Conservation (phyloP, 2,113 vertebrate species). For the Elaphurus davidianus region DNA sequence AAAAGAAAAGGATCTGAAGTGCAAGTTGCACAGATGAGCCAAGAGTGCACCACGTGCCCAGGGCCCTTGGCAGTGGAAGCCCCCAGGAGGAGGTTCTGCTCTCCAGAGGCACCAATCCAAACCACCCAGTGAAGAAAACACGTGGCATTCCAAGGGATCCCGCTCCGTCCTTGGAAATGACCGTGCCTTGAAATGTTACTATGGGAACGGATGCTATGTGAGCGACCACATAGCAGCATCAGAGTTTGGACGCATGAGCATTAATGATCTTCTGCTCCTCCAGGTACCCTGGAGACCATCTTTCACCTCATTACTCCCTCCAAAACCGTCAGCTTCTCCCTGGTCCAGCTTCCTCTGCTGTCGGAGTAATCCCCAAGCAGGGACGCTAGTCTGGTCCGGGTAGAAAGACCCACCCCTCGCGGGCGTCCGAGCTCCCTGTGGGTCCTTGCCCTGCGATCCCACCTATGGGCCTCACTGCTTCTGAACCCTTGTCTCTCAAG, state of each 20-base stretch:
- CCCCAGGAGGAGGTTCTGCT: rapidly evolving
- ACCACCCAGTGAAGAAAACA: background rate
- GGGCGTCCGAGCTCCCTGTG: rapidly evolving
- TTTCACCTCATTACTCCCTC: background rate
- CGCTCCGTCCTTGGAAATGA: background rate
- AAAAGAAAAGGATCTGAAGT: background rate
- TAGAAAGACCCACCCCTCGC: rapidly evolving
- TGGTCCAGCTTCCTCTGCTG: background rate
- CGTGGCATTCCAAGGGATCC: rapidly evolving
- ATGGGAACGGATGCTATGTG: rapidly evolving
- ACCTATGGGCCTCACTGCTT: rapidly evolving
- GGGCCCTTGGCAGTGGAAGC: rapidly evolving
- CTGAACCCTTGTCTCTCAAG: background rate
- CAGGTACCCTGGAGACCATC: rapidly evolving
- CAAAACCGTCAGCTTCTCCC: background rate
- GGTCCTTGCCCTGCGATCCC: too few relatives aligned
- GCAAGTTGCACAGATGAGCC: too few relatives aligned
- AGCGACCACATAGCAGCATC: too few relatives aligned
- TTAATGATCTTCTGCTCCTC: background rate
- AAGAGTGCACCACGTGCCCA: rapidly evolving
- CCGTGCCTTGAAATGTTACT: background rate
- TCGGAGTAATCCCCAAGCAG: rapidly evolving
- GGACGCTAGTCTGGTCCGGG: too few relatives aligned
- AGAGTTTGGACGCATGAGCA: rapidly evolving
- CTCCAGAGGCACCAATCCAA: background rate